A percentile compares a stretch with the other conserved stretches of the same genome.
phyloP scores from a whole-genome alignment of 2,113 vertebrate species.

The Phycodurus eques region DNA sequence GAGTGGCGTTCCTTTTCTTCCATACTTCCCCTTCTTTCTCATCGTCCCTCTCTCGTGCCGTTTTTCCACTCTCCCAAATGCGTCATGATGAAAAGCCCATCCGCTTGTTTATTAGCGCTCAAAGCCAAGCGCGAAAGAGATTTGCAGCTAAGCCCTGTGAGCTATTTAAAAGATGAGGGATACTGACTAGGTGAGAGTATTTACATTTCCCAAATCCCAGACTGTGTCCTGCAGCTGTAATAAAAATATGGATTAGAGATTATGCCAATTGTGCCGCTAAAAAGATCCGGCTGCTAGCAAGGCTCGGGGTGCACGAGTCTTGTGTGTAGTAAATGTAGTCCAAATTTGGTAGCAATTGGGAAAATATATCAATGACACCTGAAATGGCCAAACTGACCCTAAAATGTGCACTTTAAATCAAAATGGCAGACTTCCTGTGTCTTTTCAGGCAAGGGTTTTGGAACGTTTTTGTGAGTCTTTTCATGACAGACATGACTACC shows the following conservation, averaged over 20 bases:
- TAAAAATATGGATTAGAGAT: slow-evolving; percentile 55
- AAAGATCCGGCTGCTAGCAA: background rate
- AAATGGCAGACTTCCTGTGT: too few species aligned
- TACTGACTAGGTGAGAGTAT: slow-evolving; percentile 31
- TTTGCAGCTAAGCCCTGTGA: slow-evolving; percentile 31
- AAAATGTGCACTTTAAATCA: too few species aligned
- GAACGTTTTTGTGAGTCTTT: too few species aligned
- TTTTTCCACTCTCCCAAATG: slow-evolving; percentile 24
- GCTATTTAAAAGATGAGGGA: slow-evolving; percentile 38
- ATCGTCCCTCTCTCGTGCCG: slow-evolving; percentile 7
- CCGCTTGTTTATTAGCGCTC: slow-evolving; percentile 47
- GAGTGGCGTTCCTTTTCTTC: slow-evolving; percentile 35
- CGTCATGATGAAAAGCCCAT: slow-evolving; percentile 33
- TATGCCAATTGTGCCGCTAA: slow-evolving; percentile 23
- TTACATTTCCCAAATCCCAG: slow-evolving; percentile 43
- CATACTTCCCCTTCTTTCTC: slow-evolving; percentile 14
- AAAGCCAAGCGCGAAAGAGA: slow-evolving; percentile 15
- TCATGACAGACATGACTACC: too few species aligned
- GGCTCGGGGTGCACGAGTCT: too few species aligned
- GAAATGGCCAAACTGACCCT: too few species aligned
- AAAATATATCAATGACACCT: too few species aligned
- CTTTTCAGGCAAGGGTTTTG: too few species aligned
- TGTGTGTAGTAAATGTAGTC: background rate
- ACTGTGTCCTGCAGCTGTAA: slow-evolving; percentile 46
- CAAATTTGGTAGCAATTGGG: too few species aligned